phyloP scores from a whole-genome alignment of 2,797 vertebrate genomes.

The Masticophis lateralis region DNA sequence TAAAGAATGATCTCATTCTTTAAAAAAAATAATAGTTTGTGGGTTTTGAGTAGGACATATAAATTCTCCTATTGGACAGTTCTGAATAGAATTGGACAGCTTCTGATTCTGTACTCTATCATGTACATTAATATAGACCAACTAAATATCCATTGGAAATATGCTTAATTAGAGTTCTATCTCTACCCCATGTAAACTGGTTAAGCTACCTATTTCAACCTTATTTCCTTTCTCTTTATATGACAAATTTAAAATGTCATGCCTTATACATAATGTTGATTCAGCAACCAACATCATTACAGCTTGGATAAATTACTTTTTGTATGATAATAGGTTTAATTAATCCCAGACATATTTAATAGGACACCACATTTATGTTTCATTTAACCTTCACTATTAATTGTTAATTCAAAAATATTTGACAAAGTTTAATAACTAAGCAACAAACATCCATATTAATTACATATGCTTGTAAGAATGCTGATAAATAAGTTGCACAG shows the following conservation, averaged over 20 bases:
- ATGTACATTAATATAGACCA: neutral
- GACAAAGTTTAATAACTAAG: conserved; percentile 15
- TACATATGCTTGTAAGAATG: conserved; percentile 11
- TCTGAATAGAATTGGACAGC: neutral
- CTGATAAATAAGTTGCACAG: conserved; percentile 18
- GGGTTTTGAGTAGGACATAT: neutral
- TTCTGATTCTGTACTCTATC: neutral
- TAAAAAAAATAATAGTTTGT: neutral
- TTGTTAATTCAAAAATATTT: conserved; percentile 11
- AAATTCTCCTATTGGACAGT: neutral
- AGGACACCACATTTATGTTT: neutral
- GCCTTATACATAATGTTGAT: neutral
- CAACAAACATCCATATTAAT: conserved; percentile 19
- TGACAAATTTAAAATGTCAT: neutral
- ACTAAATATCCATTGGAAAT: neutral
- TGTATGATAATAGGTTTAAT: conserved; percentile 8
- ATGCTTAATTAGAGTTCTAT: neutral
- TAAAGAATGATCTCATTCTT: neutral
- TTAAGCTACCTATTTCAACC: neutral
- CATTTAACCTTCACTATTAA: conserved; percentile 7
- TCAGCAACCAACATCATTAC: neutral
- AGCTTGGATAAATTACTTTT: neutral
- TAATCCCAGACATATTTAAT: conserved; percentile 2
- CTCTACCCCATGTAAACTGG: neutral
- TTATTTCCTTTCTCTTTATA: neutral